phyloP scores from a whole-genome alignment of 2,888 invertebrate genomes.

The Heliconius sara region DNA sequence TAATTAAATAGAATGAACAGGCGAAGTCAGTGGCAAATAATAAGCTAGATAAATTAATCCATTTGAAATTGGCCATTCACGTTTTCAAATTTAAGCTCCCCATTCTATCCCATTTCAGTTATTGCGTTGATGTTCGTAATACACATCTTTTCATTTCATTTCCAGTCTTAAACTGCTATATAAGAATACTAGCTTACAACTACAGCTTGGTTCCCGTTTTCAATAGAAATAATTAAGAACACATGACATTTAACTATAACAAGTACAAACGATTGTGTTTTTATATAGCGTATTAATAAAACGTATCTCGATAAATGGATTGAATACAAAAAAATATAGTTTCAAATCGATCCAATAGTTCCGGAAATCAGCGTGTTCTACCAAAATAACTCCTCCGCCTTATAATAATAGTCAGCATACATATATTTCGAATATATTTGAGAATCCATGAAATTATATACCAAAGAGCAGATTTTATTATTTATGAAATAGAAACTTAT shows the following conservation, averaged over 20 bases:
- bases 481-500: background rate
- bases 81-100: slow-evolving; percentile 24
- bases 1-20: background rate
- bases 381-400: background rate
- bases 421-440: slow-evolving; percentile 1
- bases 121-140: slow-evolving; percentile 27
- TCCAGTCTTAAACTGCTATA: slow-evolving; percentile 9
- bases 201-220: background rate
- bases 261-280: background rate
- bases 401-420: background rate
- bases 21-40: background rate
- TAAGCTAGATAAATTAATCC: slow-evolving; percentile 21
- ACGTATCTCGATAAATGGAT: background rate
- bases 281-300: background rate
- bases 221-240: background rate
- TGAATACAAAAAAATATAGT: background rate
- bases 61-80: slow-evolving; percentile 6
- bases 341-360: background rate
- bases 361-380: background rate
- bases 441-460: slow-evolving; percentile 21
- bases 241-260: background rate
- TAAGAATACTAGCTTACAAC: background rate
- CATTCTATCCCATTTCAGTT: slow-evolving; percentile 14
- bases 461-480: background rate
- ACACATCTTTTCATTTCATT: slow-evolving; percentile 25